A percentile compares a stretch with the other conserved stretches of the same genome.
Evolutionary conservation across 2,797 vertebrate species (phyloP).

Genomic region (Helarctos malayanus): DNA sequence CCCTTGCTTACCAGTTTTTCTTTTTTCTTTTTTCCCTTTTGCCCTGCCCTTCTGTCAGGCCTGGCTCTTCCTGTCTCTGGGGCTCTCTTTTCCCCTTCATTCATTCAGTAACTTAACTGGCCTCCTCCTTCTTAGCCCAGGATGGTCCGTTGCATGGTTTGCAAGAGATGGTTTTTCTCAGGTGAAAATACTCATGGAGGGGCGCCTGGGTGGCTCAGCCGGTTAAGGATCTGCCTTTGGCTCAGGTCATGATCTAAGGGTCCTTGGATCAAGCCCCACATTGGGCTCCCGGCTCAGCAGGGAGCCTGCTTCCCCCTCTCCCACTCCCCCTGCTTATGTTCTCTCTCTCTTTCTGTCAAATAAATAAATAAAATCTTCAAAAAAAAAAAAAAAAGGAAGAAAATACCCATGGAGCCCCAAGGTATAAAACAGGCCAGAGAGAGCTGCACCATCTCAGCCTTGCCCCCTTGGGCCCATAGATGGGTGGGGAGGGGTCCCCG

Average conservation of each 20-base stretch:
- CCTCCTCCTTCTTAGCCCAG: neutral
- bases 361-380: no score
- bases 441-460: no score
- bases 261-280: no score
- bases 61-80: neutral
- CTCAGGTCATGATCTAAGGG: no score
- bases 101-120: neutral
- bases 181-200: neutral
- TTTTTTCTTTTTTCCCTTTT: neutral
- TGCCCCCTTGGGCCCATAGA: neutral
- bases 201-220: no score
- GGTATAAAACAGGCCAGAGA: neutral
- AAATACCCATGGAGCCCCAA: neutral
- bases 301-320: no score
- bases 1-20: neutral
- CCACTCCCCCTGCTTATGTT: no score
- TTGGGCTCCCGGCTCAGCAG: no score
- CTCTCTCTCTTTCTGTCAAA: no score
- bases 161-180: neutral
- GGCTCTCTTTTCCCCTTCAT: neutral
- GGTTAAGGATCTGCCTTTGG: no score
- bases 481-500: accelerated
- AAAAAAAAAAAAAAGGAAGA: neutral
- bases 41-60: neutral
- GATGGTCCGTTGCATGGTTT: neutral